Conservation (phyloP, 2,888 invertebrate species). For the Cephus rjabovi region DNA sequence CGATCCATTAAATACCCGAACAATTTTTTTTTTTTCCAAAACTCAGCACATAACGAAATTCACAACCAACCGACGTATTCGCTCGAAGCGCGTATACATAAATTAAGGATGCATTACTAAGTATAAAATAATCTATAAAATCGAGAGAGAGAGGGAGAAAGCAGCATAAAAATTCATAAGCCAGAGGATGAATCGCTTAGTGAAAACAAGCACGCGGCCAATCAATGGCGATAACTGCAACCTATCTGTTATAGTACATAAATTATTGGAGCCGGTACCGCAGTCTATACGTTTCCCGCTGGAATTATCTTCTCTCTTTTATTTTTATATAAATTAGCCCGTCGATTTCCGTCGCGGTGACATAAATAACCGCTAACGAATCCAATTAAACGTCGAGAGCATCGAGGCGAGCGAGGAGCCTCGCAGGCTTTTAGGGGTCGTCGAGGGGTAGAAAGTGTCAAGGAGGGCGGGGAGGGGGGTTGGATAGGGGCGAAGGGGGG, state of each 20-base stretch:
- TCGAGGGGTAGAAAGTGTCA: neutral
- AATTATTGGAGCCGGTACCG: neutral
- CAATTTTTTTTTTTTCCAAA: no score
- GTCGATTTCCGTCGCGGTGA: slow-evolving; percentile 15
- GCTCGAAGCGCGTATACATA: neutral
- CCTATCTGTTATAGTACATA: neutral
- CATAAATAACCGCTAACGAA: slow-evolving; percentile 51
- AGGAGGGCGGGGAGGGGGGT: neutral
- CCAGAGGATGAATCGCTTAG: neutral
- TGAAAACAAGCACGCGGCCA: neutral
- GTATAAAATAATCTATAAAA: neutral
- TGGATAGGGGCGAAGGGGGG: slow-evolving; percentile 16
- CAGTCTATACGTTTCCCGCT: neutral
- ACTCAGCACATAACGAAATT: neutral
- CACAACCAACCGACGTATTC: neutral
- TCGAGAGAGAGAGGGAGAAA: slow-evolving; percentile 10
- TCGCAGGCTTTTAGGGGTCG: neutral
- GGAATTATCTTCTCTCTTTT: neutral
- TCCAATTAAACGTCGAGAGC: slow-evolving; percentile 51
- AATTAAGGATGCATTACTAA: neutral
- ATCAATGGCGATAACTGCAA: neutral
- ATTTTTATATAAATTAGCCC: neutral
- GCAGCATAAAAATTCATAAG: neutral
- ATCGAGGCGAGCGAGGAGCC: slow-evolving; percentile 34
- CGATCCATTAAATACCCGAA: no score